Base-by-base conservation (phyloP, 2,888 invertebrate species). In the Ecliptopera silaceata region DNA sequence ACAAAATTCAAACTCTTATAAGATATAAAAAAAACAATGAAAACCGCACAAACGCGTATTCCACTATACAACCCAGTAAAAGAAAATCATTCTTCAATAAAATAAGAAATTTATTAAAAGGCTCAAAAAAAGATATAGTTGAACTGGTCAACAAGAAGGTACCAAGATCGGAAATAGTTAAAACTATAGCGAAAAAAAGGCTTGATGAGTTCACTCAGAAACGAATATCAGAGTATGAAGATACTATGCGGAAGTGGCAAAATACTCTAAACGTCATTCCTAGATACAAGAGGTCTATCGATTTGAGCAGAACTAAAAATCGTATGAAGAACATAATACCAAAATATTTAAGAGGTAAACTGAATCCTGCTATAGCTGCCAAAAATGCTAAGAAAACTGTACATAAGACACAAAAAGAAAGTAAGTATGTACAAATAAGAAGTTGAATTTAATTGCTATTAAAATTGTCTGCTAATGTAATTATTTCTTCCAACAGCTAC, bases 311-410 rank as follows among this genome's bases (percentile, higher is more conserved):
- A 3, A 55, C 68, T 10, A 61, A 68, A 13, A 65, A 68, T 32
- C 72, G 77, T n/a, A 78, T 86, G 8, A 84, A 82, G 43, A 82
- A 77, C 56, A 86, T 87, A 4, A 72, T 87, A 62, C 87, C 88
- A 1, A 72, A 71, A 38, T 86, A 86, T 62, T 69, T 86, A 11
- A 74, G 78, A 67, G 77, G 79, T 3, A 86, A 86, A 69, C 66
- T 83, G 0, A 71, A 74, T 18, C 77, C 75, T 2, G 76, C 69
- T n/a, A 68, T 80, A 3, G 56, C 63, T 2, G 52, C 56, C 1
- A 61, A 67, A 13, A 69, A 70, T 43, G 51, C 65, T 2, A 75
- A 65, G 12, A 74, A 69, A 20, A 41, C 34, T 22, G 20, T n/a
- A 15, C 22, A 15, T 32, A 34, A 20, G 8, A 26, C 11, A 13